Conservation (phyloP, 2,113 vertebrate species). For the Odontophorus gujanensis region DNA sequence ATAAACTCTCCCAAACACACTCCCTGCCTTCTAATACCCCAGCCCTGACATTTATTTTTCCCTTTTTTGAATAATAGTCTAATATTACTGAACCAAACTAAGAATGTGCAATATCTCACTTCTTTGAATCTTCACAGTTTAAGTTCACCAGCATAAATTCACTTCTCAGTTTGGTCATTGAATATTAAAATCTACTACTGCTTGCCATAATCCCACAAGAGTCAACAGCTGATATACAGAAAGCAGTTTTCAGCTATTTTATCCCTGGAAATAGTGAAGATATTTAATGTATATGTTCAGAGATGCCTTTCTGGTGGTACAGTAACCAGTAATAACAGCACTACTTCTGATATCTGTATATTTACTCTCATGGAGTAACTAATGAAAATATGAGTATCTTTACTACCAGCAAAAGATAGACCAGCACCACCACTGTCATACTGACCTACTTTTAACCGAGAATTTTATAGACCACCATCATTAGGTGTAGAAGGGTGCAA, state of each 20-base stretch:
- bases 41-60: neutral
- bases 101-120: conserved; percentile 9
- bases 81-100: neutral
- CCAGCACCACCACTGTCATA: neutral
- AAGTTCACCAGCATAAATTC: conserved; percentile 12
- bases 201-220: neutral
- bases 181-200: neutral
- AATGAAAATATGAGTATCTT: neutral
- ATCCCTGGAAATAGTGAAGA: neutral
- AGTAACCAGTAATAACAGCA: neutral
- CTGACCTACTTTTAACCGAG: neutral
- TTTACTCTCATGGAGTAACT: neutral
- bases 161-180: neutral
- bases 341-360: neutral
- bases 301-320: neutral
- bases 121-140: conserved; percentile 13
- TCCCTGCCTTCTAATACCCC: neutral
- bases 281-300: neutral
- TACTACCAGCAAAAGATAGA: neutral
- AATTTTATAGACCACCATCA: neutral
- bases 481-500: neutral
- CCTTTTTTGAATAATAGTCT: conserved; percentile 16
- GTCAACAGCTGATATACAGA: neutral
- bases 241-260: conserved; percentile 20
- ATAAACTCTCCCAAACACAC: neutral